Percentiles rank a stretch among this genome's conserved stretches.
Evolutionary conservation across 2,797 vertebrate genomes (phyloP).

Genomic region (Holocentrus rufus): DNA sequence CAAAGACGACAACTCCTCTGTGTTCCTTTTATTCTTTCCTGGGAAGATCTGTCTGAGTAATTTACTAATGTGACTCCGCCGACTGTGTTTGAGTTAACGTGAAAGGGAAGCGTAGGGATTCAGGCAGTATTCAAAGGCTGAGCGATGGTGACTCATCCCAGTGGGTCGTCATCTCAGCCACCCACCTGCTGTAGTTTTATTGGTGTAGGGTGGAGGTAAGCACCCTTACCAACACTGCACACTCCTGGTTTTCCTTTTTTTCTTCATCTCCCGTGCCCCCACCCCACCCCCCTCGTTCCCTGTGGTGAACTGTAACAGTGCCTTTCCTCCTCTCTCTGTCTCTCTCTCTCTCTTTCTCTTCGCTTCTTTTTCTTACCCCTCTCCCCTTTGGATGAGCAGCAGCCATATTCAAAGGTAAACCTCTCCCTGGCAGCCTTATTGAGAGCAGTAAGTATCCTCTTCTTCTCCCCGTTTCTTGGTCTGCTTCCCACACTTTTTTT

Average conservation of each 20-base stretch:
- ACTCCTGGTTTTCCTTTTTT: conserved; percentile 36
- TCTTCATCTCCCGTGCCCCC: conserved; percentile 46
- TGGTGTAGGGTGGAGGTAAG: conserved; percentile 33
- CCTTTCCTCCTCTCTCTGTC: conserved; percentile 54
- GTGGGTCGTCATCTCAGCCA: conserved; percentile 13
- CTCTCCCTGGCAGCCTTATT: conserved; percentile 93
- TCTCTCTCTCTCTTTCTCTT: conserved; percentile 50
- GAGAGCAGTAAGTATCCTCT: conserved; percentile 93
- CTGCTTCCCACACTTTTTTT: conserved; percentile 8
- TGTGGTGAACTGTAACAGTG: conserved; percentile 64
- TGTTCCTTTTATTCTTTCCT: conserved; percentile 11
- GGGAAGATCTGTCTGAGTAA: conserved; percentile 23
- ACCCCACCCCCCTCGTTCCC: conserved; percentile 46
- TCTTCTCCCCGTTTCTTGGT: conserved; percentile 40
- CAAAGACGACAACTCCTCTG: not conserved
- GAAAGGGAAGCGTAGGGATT: conserved; percentile 50
- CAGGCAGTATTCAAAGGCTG: conserved; percentile 37
- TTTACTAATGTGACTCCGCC: conserved; percentile 14
- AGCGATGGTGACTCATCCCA: conserved; percentile 48
- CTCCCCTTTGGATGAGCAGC: conserved; percentile 87
- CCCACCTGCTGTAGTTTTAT: conserved; percentile 43
- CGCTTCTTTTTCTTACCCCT: conserved; percentile 42
- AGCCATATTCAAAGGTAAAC: conserved; percentile 98
- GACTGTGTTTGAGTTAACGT: conserved; percentile 44
- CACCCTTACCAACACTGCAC: conserved; percentile 42